A percentile compares a stretch with the other conserved stretches of the same genome.
phyloP scores from a whole-genome alignment of 2,888 invertebrate species.

The Stenodera caucasica region DNA sequence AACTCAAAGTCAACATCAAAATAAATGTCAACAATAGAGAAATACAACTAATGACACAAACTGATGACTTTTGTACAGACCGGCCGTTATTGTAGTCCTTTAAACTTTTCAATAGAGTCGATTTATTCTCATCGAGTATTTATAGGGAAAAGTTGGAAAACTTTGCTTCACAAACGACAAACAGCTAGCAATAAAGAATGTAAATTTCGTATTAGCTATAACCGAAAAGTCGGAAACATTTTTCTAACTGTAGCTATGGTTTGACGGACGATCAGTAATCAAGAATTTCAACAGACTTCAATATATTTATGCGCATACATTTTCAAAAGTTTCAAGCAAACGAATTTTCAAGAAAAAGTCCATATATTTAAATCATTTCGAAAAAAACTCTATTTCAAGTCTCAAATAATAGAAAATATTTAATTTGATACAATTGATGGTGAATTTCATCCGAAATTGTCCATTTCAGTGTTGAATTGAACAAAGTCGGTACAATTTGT shows the following conservation, averaged over 20 bases:
- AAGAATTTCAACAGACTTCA: slow-evolving; percentile 11
- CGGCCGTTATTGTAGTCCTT: background rate
- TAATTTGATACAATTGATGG: too few relatives aligned
- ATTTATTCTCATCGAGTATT: slow-evolving; percentile 5
- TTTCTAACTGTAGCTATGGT: background rate
- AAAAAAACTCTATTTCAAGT: background rate
- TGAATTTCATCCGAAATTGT: too few relatives aligned
- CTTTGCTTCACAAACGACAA: background rate
- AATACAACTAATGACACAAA: background rate
- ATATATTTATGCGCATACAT: slow-evolving; percentile 28
- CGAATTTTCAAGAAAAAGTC: background rate
- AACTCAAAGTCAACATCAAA: background rate
- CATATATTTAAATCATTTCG: background rate
- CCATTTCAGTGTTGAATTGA: too few relatives aligned
- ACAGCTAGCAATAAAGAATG: slow-evolving; percentile 2
- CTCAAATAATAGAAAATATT: too few relatives aligned
- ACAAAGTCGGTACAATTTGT: background rate
- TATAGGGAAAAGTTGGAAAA: background rate
- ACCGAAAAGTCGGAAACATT: background rate
- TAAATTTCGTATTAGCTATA: slow-evolving; percentile 2
- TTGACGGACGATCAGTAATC: slow-evolving; percentile 18
- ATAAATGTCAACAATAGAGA: background rate
- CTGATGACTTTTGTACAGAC: background rate
- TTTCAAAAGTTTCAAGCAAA: slow-evolving; percentile 11
- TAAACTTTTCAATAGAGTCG: slow-evolving; percentile 1